Base-by-base conservation (phyloP, 64 coral and sea anemone genomes). In the Platygyra sinensis region DNA sequence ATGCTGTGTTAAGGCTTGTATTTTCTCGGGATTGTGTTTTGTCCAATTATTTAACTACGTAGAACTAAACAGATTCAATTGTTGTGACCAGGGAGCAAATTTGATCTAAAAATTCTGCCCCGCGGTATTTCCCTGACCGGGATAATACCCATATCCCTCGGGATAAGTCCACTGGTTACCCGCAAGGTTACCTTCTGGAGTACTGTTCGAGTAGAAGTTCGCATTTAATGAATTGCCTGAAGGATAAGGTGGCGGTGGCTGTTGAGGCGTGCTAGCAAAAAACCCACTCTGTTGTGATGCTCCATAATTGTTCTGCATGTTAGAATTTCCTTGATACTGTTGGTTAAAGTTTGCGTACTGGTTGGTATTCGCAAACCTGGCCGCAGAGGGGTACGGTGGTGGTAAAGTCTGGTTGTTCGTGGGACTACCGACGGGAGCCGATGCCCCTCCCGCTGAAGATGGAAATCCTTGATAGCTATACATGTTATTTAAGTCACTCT, bases 91-190 rank as follows among this genome's bases (percentile, higher is more conserved):
- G 1, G 11, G 11, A 18, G 8, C 17, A 52, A 77, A 10, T 0
- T 77, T 20, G 5, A 8, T 16, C 38, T 42, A 85, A 51, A 85
- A 85, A 25, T 32, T 85, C 49, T 85, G 81, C 72, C 81, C 81
- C 22, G 81, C 81, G 25, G 81, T 22, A 39, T 46, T 85, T 14
- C 81, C 81, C 72, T 85, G 81, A 36, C 62, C 81, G 81, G 62
- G 36, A 85, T 71, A 85, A 85, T 85, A 85, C 62, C 81, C 81
- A 63, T 85, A 85, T 20, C 71, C 72, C 20, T 85, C 92, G 69
- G 92, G 79, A 77, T 84, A 89, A 64, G 87, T 94, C 82, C 87
- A 89, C 30, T 84, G 87, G 49, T 77, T 89, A 14, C 50, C 64
- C 19, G 83, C 22, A 94, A 84, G 31, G 72, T 85, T 73, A 74